These are phyloP conservation scores for Astropecten irregularis DNA, from an alignment of 53 echinoderm and acorn worm species.

Conservation along the genomic window DNA sequence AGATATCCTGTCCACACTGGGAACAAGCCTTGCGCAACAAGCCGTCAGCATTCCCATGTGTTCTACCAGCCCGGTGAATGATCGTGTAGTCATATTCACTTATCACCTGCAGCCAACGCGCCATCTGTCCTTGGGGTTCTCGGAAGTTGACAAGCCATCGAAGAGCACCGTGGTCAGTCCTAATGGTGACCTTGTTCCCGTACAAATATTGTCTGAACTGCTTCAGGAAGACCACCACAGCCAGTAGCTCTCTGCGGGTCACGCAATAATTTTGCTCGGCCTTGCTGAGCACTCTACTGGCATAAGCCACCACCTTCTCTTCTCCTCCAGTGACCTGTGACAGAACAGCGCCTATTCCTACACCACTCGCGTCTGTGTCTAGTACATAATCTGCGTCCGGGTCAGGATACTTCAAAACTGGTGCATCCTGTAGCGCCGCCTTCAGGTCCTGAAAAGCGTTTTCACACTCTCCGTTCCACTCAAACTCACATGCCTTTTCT, in stretches of 20 bases:
- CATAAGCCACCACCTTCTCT: constrained; percentile 19
- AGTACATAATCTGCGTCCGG: not conserved
- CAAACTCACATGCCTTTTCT: not conserved
- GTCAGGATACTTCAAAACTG: constrained; percentile 10
- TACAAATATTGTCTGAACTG: not conserved
- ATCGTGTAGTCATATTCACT: not conserved
- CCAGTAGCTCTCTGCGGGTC: constrained; percentile 4
- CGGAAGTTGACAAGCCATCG: constrained; percentile 14
- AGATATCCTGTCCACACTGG: not conserved
- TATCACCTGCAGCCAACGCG: constrained; percentile 19
- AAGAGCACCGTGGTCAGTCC: constrained; percentile 2
- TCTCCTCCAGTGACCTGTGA: constrained; percentile 9
- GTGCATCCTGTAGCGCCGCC: not conserved
- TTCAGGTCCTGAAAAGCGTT: constrained; percentile 12
- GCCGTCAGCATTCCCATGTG: constrained; percentile 3
- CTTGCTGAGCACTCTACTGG: constrained; percentile 19
- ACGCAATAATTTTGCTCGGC: constrained; percentile 22
- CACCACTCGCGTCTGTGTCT: constrained; percentile 31
- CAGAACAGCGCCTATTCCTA: constrained; percentile 18
- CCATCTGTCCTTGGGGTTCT: constrained; percentile 6
- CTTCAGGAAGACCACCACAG: too few relatives aligned
- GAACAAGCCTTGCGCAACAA: not conserved
- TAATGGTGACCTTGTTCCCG: not conserved
- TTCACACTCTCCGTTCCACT: constrained; percentile 1
- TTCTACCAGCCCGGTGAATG: constrained; percentile 1